phyloP scores from a whole-genome alignment of 30 jellyfish, hydroid and myxozoan genomes.

The Hydra vulgaris region DNA sequence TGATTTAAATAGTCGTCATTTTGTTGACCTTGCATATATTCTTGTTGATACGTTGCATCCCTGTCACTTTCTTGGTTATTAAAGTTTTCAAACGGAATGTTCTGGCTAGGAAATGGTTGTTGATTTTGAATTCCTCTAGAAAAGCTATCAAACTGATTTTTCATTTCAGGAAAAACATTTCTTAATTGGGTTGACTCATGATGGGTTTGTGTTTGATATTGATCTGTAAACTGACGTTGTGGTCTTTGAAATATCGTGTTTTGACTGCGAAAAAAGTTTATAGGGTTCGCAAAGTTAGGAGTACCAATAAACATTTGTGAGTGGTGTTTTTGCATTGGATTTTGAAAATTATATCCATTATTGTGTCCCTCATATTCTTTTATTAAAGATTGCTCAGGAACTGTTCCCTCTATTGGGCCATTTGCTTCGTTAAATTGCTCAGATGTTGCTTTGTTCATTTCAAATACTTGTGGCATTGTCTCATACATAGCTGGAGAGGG shows the following conservation, averaged over 20 bases:
- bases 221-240: background rate
- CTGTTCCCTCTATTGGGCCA: background rate
- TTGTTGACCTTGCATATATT: conserved; percentile 5
- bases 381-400: background rate
- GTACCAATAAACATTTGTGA: background rate
- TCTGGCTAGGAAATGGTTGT: background rate
- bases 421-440: background rate
- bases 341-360: background rate
- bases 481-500: background rate
- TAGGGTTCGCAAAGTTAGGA: background rate
- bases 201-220: background rate
- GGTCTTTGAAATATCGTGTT: conserved; percentile 3
- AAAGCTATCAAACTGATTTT: background rate
- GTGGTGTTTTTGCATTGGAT: background rate
- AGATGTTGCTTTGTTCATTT: background rate
- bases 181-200: background rate
- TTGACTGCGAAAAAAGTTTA: background rate
- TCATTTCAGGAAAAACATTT: background rate
- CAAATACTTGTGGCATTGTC: background rate
- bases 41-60: conserved; percentile 2
- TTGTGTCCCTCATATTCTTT: background rate
- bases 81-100: background rate
- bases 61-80: background rate
- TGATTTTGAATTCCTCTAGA: background rate
- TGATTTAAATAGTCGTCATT: background rate